These are phyloP conservation scores for Caradrina kadenii DNA, from an alignment of 2,888 invertebrate species.

Conservation along the genomic window DNA sequence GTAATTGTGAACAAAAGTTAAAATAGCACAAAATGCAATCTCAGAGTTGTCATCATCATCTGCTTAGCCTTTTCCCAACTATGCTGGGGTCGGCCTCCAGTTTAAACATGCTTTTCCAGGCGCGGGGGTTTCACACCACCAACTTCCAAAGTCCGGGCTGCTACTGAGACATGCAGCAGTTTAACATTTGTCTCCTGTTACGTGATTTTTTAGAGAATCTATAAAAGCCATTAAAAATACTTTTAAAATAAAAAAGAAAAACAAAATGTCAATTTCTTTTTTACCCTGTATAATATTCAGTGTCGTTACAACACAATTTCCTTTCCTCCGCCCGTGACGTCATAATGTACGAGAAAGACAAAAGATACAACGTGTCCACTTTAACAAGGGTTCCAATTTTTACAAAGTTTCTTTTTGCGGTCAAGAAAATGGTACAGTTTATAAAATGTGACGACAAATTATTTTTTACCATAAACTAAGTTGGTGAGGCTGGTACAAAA, in stretches of 20 bases:
- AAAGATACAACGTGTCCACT: slow-evolving; percentile 1
- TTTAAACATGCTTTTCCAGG: too few relatives aligned
- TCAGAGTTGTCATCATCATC: too few relatives aligned
- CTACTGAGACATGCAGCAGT: too few relatives aligned
- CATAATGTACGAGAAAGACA: slow-evolving; percentile 17
- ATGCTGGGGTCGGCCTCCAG: too few relatives aligned
- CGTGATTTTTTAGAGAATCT: too few relatives aligned
- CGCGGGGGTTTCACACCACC: too few relatives aligned
- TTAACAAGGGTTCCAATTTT: slow-evolving; percentile 7
- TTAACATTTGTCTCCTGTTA: too few relatives aligned
- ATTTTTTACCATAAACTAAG: neutral
- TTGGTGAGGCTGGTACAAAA: neutral
- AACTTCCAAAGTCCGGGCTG: too few relatives aligned
- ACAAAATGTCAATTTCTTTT: neutral
- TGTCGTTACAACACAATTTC: slow-evolving; percentile 10
- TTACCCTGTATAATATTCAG: slow-evolving; percentile 12
- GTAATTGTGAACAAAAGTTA: too few relatives aligned
- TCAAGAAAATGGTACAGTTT: neutral
- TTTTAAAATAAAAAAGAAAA: neutral
- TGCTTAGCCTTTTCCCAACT: too few relatives aligned
- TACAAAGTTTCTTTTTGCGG: neutral
- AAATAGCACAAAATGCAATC: too few relatives aligned
- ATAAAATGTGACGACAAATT: neutral
- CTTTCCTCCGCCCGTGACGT: neutral
- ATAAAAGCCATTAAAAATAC: too few relatives aligned